Evolutionary conservation across 2,797 vertebrate species (phyloP), one percentile per base, ranked within the genome.

Genomic region (Fringilla coelebs): DNA sequence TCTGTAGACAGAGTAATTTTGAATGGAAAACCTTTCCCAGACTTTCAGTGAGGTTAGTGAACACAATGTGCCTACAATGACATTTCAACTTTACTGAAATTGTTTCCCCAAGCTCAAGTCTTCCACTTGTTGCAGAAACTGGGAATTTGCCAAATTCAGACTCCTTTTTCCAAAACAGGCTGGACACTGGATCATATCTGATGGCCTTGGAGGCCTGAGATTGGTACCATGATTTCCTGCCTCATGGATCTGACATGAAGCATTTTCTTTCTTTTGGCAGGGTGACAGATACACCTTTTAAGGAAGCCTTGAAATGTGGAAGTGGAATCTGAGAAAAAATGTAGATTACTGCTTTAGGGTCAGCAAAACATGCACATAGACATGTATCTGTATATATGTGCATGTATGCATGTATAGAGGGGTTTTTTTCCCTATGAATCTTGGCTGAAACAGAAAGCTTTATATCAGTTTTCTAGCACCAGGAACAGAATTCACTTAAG

Each of bases 301-400:
- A 58, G 40, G 29, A 57, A 74, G 14, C 14, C 7, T 45, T 51
- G 29, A 51, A 29, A 51, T 18, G 17, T 11, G 2, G 2, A 51
- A 51, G 12, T 48, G 32, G 15, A 70, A 83, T 12, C 9, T 40
- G 15, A 70, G 40, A 24, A 71, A 72, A 73, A 34, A 10, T 26
- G 6, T 45, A 61, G 15, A 40, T 29, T 15, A 25, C 17, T 55
- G 38, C 22, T 89, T 49, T 41, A 24, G 65, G 26, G 38, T 85
- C 32, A 65, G 26, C 18, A 68, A 68, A 79, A 38, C 12, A 4
- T 5, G 6, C 3, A 19, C 10, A 8, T 2, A 9, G 0, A 13
- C 22, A 14, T 8, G 6, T 3, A 5, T 5, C 3, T 48, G 8
- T 7, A 3, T 17, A 20, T 26, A 3, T 22, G 7, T 45, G 0